Evolutionary conservation across 30 jellyfish, hydroid and myxozoan species (phyloP), one percentile per base, ranked within the genome.

Genomic region (Hydractinia symbiolongicarpus): DNA sequence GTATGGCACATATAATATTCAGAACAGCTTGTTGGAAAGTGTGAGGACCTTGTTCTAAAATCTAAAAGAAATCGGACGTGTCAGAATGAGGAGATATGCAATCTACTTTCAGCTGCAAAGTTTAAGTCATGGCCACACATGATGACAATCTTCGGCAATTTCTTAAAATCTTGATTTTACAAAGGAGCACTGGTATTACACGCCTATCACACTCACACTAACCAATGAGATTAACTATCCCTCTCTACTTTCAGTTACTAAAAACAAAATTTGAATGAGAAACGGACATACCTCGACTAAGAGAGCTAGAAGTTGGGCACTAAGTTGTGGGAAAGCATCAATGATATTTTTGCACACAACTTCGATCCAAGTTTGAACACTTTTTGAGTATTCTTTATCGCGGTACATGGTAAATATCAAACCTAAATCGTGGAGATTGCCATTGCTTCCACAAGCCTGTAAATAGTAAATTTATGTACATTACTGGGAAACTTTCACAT

Each of bases 41-140:
- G 8, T 90, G 57, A 56, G 99, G 99, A 16, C 99, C 99, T 81
- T 88, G 96, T 80, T 94, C 99, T 49, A 94, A 88, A 61, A 94
- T 94, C 99, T 91, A 67, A 17, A 76, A 66, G 51, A 55, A 68
- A 30, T 57, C 1, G 16, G 76, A 11, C 17, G 30, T 53, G 51
- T 14, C 53, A 60, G 84, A 0, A 58, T 58, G 69, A 58, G 19
- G 19, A 58, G 40, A 64, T 64, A 13, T 6, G 74, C 19, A 64
- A 64, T 6, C 8, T 64, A n/a, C 19, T 7, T 64, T 64, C 69
- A 11, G 15, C 15, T 58, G 17, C 1, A 58, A n/a, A 44, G 6
- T n/a, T 64, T 51, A 64, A 64, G 16, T 64, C 17, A 64, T 64
- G 19, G 19, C 40, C 52, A 64, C 15, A 58, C 69, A 6, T 51